These are phyloP conservation scores for Ophion ellenae DNA, from an alignment of 2,888 invertebrate genomes.

Conservation along the genomic window DNA sequence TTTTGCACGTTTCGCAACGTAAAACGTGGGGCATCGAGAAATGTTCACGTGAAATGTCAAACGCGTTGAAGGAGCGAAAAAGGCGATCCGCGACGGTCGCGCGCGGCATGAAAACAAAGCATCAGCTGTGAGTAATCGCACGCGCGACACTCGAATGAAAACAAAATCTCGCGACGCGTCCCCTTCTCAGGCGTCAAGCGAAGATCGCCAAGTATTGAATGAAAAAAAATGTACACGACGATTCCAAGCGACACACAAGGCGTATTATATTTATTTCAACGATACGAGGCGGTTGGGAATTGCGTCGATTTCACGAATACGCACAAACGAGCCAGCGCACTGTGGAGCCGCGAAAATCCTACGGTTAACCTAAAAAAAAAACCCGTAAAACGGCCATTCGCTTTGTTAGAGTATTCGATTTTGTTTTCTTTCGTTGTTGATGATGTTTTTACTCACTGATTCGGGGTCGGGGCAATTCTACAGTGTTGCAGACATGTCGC, in stretches of 20 bases:
- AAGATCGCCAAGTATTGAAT: background rate
- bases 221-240: background rate
- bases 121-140: constrained; percentile 27
- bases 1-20: no score
- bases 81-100: no score
- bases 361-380: constrained; percentile 48
- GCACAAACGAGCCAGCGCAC: background rate
- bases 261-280: background rate
- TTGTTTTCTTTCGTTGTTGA: background rate
- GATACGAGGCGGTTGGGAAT: constrained; percentile 6
- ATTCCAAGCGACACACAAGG: no score
- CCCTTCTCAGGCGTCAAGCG: background rate
- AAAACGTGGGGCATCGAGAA: no score
- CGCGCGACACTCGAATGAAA: constrained; percentile 38
- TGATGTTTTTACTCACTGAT: constrained; percentile 73
- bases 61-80: no score
- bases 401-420: background rate
- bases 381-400: background rate
- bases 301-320: background rate
- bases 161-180: constrained; percentile 39
- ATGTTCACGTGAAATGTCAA: no score
- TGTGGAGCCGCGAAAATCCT: constrained; percentile 1
- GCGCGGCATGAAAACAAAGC: background rate
- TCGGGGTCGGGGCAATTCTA: constrained; percentile 74
- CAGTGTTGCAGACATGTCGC: constrained; percentile 75